Base-by-base conservation (phyloP, 2,113 vertebrate genomes). In the Dasyprocta punctata region DNA sequence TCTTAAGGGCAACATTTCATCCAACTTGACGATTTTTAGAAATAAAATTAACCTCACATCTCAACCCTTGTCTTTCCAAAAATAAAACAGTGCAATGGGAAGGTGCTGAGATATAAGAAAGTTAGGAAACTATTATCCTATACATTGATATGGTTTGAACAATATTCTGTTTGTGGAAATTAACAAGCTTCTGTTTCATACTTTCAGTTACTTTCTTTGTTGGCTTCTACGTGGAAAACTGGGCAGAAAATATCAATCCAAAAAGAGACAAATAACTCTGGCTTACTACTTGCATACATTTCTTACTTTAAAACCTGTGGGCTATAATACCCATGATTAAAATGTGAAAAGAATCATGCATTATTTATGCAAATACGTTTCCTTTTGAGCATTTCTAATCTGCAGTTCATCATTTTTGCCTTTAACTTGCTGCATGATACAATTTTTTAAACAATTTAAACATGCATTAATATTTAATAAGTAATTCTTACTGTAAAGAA, bases 61-160 rank as follows among this genome's bases (percentile, higher is more conserved):
- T 24, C 7, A 67, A 82, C 7, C 1, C 38, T 91, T 83, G 26
- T 41, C 33, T 90, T 80, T 73, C n/a, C 30, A 92, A 92, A 86
- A 73, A 14, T 41, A 83, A 86, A 96, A 94, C 75, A 60, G 91
- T 92, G 52, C 93, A 94, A 94, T 86, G 47, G n/a, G 54, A 96
- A 80, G 16, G 17, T 44, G 33, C 94, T 67, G 33, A 89, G 81
- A 90, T 41, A 92, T 19, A 89, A 52, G 22, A 82, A 90, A 88
- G 36, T 88, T 77, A 96, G 47, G 30, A 92, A 91, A 80, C 60
- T 86, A 82, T 61, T 91, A 89, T 85, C n/a, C 2, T 88, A 36
- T 63, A 60, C 36, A 90, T 17, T 63, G 67, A 82, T 67, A 86
- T 92, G 22, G 47, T 69, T 86, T 52, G 33, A 92, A 71, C 78